Base-by-base conservation (phyloP, 2,797 vertebrate species). In the Adrianichthys oophorus region DNA sequence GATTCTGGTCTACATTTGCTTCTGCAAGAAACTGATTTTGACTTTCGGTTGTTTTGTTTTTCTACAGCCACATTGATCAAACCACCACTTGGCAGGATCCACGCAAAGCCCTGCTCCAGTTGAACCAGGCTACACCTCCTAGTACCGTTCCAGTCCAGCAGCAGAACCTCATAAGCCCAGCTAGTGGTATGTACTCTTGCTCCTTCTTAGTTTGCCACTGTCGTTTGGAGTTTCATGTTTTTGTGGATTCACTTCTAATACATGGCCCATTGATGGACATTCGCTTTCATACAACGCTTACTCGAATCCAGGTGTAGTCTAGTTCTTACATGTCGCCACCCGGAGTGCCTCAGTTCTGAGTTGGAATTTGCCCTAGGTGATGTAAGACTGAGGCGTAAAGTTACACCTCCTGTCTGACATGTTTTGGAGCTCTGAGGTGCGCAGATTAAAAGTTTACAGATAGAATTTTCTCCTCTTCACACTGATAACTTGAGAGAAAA, bases 71-170 rank as follows among this genome's bases (percentile, higher is more conserved):
- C 87, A 94, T 97, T 32, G 96, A 99, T 87, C 96, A 99, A 89
- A 94, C 96, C 45, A 99, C 97, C 66, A 99, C 97, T 76, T 99
- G 97, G 97, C 96, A 96, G 79, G 96, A 99, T 80, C 97, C 97
- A 55, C 92, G 97, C 63, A 99, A 99, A 89, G 91, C 96, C 50
- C 91, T 99, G 78, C 94, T 98, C 37, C 96, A 97, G 90, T 92
- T 98, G 91, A 98, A 93, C 51, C 94, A 95, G 70, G 76, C 94
- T 0, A 74, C 95, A 14, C 94, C 96, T 1, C 78, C 95, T 77
- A 98, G 92, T 56, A 92, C 95, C 16, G 87, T 88, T 62, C 89
- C 90, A 13, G 92, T 95, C 0, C 93, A 93, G 75, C 96, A 94
- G 40, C 97, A 95, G 90, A 95, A 90, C 79, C 80, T 97, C 52